These are phyloP conservation scores for Channallabes apus DNA, from an alignment of 2,797 vertebrate genomes.

Conservation along the genomic window DNA sequence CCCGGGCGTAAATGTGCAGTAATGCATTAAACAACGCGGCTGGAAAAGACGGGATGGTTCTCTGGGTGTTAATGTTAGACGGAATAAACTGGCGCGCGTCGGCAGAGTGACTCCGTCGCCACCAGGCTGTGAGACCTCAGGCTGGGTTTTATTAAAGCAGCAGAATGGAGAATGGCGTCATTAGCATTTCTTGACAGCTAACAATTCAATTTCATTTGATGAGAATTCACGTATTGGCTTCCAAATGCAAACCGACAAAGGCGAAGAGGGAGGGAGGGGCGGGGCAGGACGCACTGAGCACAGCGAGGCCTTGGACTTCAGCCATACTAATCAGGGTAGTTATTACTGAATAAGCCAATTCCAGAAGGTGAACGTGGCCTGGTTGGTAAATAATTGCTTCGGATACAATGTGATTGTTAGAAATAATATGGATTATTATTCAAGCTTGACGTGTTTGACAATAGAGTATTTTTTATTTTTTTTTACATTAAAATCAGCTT, in stretches of 20 bases:
- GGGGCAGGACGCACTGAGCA: conserved; percentile 11
- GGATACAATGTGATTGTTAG: conserved; percentile 37
- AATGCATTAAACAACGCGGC: conserved; percentile 73
- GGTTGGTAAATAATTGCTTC: conserved; percentile 42
- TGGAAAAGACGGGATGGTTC: conserved; percentile 69
- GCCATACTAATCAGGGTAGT: conserved; percentile 64
- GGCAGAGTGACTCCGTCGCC: conserved; percentile 56
- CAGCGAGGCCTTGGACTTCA: conserved; percentile 44
- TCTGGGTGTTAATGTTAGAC: conserved; percentile 77
- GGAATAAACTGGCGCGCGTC: conserved; percentile 71
- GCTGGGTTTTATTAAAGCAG: conserved; percentile 58
- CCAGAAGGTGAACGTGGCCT: conserved; percentile 33
- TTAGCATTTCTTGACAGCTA: conserved; percentile 76
- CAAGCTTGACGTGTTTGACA: conserved; percentile 19
- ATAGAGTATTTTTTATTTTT: background rate
- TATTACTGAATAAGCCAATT: conserved; percentile 57
- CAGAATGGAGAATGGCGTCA: conserved; percentile 69
- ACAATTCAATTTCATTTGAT: conserved; percentile 69
- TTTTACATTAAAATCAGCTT: background rate
- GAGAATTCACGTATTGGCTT: conserved; percentile 65
- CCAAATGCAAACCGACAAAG: conserved; percentile 64
- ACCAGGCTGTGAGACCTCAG: conserved; percentile 35
- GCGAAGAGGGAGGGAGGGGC: background rate
- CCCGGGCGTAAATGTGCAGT: conserved; percentile 63
- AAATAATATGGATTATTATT: conserved; percentile 41